Conservation (phyloP, 2,113 vertebrate genomes). For the Oryzias celebensis region DNA sequence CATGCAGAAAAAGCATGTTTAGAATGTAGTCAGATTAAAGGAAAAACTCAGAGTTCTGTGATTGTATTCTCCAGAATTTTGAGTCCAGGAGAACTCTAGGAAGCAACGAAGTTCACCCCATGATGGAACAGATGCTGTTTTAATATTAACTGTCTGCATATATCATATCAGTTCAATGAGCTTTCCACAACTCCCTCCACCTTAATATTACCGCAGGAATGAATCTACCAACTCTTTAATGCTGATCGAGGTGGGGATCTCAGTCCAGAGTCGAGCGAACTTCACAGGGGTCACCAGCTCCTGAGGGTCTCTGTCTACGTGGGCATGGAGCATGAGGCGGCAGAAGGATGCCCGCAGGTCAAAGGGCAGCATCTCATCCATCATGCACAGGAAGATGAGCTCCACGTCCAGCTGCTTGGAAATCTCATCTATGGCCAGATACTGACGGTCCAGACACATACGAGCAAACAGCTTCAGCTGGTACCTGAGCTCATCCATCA, state of each 20-base stretch:
- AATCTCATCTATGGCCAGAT: slow-evolving; percentile 96
- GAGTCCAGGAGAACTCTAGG: no score
- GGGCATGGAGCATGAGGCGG: slow-evolving; percentile 95
- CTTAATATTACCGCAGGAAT: not conserved
- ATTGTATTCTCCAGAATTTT: no score
- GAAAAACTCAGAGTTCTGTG: no score
- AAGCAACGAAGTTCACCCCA: no score
- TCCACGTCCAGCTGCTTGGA: slow-evolving; percentile 96
- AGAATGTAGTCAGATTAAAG: no score
- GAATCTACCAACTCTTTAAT: slow-evolving; percentile 88
- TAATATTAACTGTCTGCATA: no score
- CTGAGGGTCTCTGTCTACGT: slow-evolving; percentile 96
- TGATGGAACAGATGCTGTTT: no score
- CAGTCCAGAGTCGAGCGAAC: slow-evolving; percentile 95
- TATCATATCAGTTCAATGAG: not conserved
- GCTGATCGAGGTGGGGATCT: slow-evolving; percentile 93
- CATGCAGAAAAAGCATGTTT: no score
- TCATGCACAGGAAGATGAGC: slow-evolving; percentile 98
- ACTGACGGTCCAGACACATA: slow-evolving; percentile 98
- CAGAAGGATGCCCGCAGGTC: slow-evolving; percentile 96
- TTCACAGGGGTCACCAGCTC: slow-evolving; percentile 95
- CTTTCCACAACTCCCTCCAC: not conserved
- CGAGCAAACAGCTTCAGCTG: slow-evolving; percentile 97
- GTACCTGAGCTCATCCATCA: slow-evolving; percentile 77
- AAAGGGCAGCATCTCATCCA: slow-evolving; percentile 93